Conservation (phyloP, 1,140 invertebrate species). For the Heterodera carotae region DNA sequence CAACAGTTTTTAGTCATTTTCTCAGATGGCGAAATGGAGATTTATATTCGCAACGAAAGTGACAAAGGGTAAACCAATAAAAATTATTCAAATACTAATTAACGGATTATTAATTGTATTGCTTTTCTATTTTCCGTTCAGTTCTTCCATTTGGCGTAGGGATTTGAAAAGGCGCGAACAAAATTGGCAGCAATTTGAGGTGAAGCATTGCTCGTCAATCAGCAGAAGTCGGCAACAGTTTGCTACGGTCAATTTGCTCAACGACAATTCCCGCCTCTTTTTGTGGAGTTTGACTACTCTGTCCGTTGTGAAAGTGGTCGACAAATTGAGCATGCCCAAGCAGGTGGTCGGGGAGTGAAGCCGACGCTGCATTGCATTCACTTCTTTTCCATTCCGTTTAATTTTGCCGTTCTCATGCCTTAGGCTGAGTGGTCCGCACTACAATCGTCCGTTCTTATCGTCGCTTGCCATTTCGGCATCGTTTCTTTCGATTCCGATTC, state of each 20-base stretch:
- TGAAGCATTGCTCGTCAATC: constrained; percentile 15
- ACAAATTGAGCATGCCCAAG: constrained; percentile 24
- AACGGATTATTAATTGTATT: too few relatives aligned
- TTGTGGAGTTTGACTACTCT: neutral
- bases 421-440: constrained; percentile 22
- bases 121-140: too few relatives aligned
- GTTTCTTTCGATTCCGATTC: constrained; percentile 19
- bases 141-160: neutral
- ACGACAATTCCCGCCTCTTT: neutral
- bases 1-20: constrained; percentile 30
- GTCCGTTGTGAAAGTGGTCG: neutral
- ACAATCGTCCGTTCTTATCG: constrained; percentile 21
- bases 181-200: constrained; percentile 20
- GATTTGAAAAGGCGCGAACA: constrained; percentile 9
- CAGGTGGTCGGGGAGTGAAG: too few relatives aligned
- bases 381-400: constrained; percentile 9
- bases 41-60: constrained; percentile 4
- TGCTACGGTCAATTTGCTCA: constrained; percentile 15
- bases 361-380: too few relatives aligned
- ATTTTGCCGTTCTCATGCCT: constrained; percentile 15
- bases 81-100: neutral
- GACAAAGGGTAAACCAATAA: constrained; percentile 13
- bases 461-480: constrained; percentile 12
- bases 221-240: neutral
- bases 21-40: constrained; percentile 6